A percentile compares a stretch with the other conserved stretches of the same genome.
phyloP scores from a whole-genome alignment of 2,113 vertebrate species.

The Catharus bicknelli region DNA sequence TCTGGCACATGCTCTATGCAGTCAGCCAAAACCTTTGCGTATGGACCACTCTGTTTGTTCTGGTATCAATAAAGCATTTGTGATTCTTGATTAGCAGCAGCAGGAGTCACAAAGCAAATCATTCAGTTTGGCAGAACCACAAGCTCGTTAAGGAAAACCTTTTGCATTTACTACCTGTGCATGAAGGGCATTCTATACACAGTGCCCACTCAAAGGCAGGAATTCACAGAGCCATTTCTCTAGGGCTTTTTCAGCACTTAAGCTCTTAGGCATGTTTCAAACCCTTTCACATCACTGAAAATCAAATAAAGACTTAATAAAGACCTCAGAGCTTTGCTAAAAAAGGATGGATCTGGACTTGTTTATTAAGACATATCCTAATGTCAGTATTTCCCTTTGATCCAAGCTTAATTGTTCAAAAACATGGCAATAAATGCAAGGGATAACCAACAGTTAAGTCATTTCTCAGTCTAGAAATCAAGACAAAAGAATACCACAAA shows the following conservation, averaged over 20 bases:
- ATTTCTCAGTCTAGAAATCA: neutral
- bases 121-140: conserved; percentile 32
- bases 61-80: conserved; percentile 67
- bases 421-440: neutral
- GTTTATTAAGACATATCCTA: neutral
- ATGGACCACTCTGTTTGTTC: conserved; percentile 54
- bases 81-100: conserved; percentile 64
- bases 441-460: neutral
- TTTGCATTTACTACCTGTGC: conserved; percentile 36
- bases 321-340: neutral
- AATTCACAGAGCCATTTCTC: neutral
- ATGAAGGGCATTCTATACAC: neutral
- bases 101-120: conserved; percentile 44
- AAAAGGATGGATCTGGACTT: neutral
- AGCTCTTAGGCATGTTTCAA: neutral
- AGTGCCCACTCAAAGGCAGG: neutral
- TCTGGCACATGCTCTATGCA: conserved; percentile 49
- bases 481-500: neutral
- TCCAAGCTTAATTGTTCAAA: conserved; percentile 6
- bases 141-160: conserved; percentile 64
- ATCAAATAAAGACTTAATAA: neutral
- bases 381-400: neutral
- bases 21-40: conserved; percentile 55
- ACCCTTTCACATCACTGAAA: neutral
- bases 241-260: neutral